Conservation (phyloP, 2,888 invertebrate species). For the Drosophila vallismaia region DNA sequence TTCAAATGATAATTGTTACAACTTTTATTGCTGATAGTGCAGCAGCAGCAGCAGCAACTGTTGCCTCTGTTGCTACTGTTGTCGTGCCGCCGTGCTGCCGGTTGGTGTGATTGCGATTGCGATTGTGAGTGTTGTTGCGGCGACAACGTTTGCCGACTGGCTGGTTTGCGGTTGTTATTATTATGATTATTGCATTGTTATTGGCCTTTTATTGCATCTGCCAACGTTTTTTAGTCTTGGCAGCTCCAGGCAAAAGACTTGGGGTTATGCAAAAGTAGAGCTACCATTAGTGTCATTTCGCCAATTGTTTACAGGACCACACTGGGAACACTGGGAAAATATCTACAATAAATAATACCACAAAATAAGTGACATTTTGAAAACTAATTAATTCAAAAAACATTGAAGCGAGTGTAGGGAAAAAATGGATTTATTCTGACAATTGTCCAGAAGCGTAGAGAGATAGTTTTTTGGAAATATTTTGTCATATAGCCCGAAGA, state of each 20-base stretch:
- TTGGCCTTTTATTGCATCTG: slow-evolving; percentile 69
- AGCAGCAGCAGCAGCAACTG: slow-evolving; percentile 61
- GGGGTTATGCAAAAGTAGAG: slow-evolving; percentile 30
- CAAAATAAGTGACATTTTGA: not conserved
- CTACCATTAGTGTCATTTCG: slow-evolving; percentile 43
- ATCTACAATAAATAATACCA: not conserved
- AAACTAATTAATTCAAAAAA: not conserved
- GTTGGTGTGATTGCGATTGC: slow-evolving; percentile 10
- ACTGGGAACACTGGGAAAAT: slow-evolving; percentile 7
- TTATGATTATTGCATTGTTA: slow-evolving; percentile 77
- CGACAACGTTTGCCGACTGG: slow-evolving; percentile 41
- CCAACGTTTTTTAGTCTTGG: slow-evolving; percentile 47
- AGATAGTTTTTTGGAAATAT: not conserved
- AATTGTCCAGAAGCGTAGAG: not conserved
- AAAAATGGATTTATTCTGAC: not conserved
- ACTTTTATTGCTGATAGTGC: slow-evolving; percentile 75
- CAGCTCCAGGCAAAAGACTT: slow-evolving; percentile 14
- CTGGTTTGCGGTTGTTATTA: slow-evolving; percentile 56
- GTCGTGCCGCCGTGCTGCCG: slow-evolving; percentile 10
- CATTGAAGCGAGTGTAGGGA: not conserved
- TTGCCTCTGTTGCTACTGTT: slow-evolving; percentile 14
- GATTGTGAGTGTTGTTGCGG: slow-evolving; percentile 16
- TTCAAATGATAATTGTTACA: slow-evolving; percentile 79
- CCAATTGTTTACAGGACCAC: slow-evolving; percentile 58
- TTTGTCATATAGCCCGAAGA: not conserved